Evolutionary conservation across 2,888 invertebrate genomes (phyloP), one percentile per base, ranked within the genome.

Genomic region (Aporophyla nigra): DNA sequence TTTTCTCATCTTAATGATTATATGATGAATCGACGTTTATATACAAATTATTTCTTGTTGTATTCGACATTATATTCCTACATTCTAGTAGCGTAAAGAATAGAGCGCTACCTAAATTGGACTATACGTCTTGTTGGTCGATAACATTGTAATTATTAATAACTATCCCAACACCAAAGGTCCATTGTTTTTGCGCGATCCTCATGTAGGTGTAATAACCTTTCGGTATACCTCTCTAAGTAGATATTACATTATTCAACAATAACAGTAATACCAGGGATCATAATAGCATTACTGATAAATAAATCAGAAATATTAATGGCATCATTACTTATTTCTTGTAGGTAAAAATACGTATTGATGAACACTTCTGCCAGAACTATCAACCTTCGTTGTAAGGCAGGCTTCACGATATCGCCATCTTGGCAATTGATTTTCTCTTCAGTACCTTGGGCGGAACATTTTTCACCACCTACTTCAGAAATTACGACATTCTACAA

Each of bases 61-160:
- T 67, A 46, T 54, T 58, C 46, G 19, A 62, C 53, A 56, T n/a
- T 6, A 66, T 40, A 33, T 67, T 24, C 40, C 21, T 5, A 68
- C 54, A 49, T 68, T 27, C 33, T 68, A 43, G 27, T 10, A 33
- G 14, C 14, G 21, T 51, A 56, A 54, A 76, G 33, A 46, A 77
- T 27, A 59, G n/a, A 61, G 27, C 40, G 59, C 62, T 72, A 16
- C 43, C 78, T 75, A 76, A 86, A 84, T 87, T 79, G 56, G 76
- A 79, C 56, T 56, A 76, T 67, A 76, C 59, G 63, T 82, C 61
- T 77, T 51, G 66, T 73, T 78, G 71, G 71, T 79, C 46, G 73
- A 84, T 85, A 82, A 80, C 73, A 80, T 67, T 79, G 73, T 81
- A 63, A 84, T 87, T 76, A 86, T 87, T 86, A 88, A 88, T 88